Conservation (phyloP, 37 sponge, comb jelly and placozoan species). For the Eunapius fragilis region DNA sequence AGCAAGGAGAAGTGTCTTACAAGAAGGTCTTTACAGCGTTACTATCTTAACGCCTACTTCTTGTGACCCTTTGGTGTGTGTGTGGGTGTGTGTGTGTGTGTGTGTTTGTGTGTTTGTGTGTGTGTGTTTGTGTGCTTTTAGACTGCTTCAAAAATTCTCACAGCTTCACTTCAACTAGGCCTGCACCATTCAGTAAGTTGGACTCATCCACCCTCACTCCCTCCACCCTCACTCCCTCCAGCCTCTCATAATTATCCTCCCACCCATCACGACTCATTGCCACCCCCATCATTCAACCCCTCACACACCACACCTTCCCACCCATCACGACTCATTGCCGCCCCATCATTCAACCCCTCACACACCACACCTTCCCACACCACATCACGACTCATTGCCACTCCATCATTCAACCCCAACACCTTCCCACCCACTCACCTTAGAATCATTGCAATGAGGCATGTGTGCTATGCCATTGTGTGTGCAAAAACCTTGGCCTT, state of each 20-base stretch:
- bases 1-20: slow-evolving; percentile 73
- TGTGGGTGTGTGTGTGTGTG: slow-evolving; percentile 24
- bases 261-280: no score
- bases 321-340: background rate
- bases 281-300: background rate
- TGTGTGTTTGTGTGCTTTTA: slow-evolving; percentile 21
- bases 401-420: background rate
- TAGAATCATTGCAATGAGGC: no score
- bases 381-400: no score
- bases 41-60: background rate
- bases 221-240: background rate
- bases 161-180: slow-evolving; percentile 87
- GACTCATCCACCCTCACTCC: background rate
- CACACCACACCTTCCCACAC: background rate
- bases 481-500: no score
- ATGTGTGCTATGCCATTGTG: no score
- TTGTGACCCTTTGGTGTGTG: background rate
- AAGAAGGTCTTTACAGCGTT: slow-evolving; percentile 62
- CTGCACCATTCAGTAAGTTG: slow-evolving; percentile 80
- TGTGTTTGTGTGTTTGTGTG: slow-evolving; percentile 32
- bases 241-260: background rate
- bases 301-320: background rate
- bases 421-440: no score
- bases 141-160: slow-evolving; percentile 81
- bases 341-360: background rate